Evolutionary conservation across 2,888 invertebrate species (phyloP).

Genomic region (Caenorhabditis afra): DNA sequence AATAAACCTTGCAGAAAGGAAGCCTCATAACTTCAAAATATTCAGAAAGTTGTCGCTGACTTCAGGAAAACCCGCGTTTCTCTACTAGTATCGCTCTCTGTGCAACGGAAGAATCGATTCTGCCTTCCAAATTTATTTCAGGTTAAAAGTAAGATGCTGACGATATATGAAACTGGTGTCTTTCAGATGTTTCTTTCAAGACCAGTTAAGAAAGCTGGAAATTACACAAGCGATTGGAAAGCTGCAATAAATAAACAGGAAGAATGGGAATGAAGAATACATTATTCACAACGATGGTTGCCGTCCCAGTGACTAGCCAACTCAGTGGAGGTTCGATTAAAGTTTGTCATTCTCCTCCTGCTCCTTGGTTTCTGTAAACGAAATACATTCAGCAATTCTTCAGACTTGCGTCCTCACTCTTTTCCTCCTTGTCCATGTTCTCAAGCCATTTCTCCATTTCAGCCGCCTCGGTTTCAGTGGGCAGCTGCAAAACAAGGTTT

Average conservation of each 20-base stretch:
- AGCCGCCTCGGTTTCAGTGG: conserved; percentile 62
- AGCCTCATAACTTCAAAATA: too few relatives aligned
- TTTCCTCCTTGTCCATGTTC: conserved; percentile 59
- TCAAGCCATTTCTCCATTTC: conserved; percentile 71
- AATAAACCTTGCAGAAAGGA: neutral
- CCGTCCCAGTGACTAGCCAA: too few relatives aligned
- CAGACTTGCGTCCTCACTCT: conserved; percentile 12
- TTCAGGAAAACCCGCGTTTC: too few relatives aligned
- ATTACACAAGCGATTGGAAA: conserved; percentile 34
- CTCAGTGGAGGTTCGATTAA: conserved; percentile 18
- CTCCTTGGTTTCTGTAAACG: conserved; percentile 48
- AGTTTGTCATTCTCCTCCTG: conserved; percentile 60
- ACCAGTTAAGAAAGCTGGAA: conserved; percentile 4
- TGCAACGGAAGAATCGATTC: too few relatives aligned
- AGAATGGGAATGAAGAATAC: conserved; percentile 45
- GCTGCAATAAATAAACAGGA: conserved; percentile 22
- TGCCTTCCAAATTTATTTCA: neutral
- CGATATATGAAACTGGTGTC: conserved; percentile 5
- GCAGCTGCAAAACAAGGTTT: conserved; percentile 42
- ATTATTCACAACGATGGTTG: conserved; percentile 44
- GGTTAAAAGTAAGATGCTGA: neutral
- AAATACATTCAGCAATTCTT: neutral
- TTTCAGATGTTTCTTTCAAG: conserved; percentile 13
- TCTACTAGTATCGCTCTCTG: too few relatives aligned
- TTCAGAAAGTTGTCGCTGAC: too few relatives aligned